These are phyloP conservation scores for Whitmania pigra DNA, from an alignment of 1,140 invertebrate genomes.

Conservation along the genomic window DNA sequence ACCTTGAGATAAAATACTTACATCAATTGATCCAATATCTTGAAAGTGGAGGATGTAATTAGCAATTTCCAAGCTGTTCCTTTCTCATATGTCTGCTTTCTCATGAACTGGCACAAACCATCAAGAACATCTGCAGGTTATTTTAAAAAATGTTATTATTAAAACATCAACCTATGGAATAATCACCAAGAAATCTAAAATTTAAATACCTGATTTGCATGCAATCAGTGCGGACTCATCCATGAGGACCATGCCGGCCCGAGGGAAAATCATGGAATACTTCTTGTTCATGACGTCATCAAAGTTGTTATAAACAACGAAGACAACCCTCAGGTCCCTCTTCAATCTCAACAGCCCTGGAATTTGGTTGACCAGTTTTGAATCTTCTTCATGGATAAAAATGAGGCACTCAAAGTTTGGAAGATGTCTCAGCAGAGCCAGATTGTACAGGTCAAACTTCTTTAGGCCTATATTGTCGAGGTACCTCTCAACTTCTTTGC, in stretches of 20 bases:
- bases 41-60: slow-evolving; percentile 2
- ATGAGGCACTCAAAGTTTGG: slow-evolving; percentile 14
- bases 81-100: slow-evolving; percentile 10
- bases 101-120: slow-evolving; percentile 18
- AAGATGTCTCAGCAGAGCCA: neutral
- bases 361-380: slow-evolving; percentile 9
- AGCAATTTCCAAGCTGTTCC: slow-evolving; percentile 17
- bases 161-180: neutral
- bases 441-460: slow-evolving; percentile 16
- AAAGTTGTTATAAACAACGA: neutral
- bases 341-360: slow-evolving; percentile 8
- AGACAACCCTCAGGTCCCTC: slow-evolving; percentile 8
- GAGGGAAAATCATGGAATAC: slow-evolving; percentile 2
- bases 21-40: slow-evolving; percentile 9
- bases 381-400: slow-evolving; percentile 13
- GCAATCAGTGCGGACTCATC: slow-evolving; percentile 11
- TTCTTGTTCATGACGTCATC: slow-evolving; percentile 10
- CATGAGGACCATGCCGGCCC: slow-evolving; percentile 17
- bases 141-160: neutral
- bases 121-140: slow-evolving; percentile 14
- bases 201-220: slow-evolving; percentile 14
- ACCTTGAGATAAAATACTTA: neutral
- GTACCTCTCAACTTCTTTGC: slow-evolving; percentile 3
- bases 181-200: neutral
- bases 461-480: neutral